Evolutionary conservation across 2,797 vertebrate genomes (phyloP).

Genomic region (Crossoptilon crossoptilon): DNA sequence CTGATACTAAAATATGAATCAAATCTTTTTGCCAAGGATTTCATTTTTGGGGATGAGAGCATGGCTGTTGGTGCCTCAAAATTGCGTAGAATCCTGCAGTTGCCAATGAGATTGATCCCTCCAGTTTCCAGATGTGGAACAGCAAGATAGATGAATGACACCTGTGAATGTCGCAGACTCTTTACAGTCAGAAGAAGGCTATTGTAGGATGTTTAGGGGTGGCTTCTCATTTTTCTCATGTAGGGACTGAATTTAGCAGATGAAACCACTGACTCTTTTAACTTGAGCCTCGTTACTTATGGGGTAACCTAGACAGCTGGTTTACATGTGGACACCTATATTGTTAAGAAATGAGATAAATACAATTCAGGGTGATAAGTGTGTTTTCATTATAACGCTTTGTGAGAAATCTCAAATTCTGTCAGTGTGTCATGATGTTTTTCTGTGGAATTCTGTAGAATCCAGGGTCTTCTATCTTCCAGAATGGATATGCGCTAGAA

Average conservation of each 20-base stretch:
- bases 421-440: fast-evolving
- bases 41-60: neutral
- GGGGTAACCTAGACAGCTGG: neutral
- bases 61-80: neutral
- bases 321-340: neutral
- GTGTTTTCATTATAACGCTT: fast-evolving
- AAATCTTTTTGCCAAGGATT: neutral
- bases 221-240: neutral
- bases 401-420: neutral
- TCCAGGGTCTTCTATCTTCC: neutral
- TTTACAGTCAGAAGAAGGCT: neutral
- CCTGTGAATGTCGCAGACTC: neutral
- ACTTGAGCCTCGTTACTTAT: neutral
- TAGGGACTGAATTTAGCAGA: neutral
- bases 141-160: neutral
- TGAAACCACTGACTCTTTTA: fast-evolving
- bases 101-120: neutral
- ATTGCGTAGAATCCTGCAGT: neutral
- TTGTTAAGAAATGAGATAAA: neutral
- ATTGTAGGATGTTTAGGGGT: fast-evolving
- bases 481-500: neutral
- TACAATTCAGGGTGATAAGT: fast-evolving
- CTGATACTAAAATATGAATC: neutral
- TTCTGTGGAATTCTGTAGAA: neutral
- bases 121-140: neutral